Evolutionary conservation across 2,113 vertebrate species (phyloP).

Genomic region (Tylochromis polylepis): DNA sequence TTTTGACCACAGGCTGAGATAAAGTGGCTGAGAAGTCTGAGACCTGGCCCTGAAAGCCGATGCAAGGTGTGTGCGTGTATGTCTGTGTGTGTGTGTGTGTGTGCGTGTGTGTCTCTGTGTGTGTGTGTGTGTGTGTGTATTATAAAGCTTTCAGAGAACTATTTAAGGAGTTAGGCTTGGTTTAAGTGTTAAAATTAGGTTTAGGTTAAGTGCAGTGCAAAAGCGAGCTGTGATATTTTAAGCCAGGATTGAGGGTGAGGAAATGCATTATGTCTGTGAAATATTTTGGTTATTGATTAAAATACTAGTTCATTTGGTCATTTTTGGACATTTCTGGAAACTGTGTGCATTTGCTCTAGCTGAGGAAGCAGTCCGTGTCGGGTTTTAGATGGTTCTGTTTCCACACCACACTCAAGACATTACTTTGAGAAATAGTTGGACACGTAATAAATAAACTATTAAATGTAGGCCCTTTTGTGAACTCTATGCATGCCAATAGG

Average conservation of each 20-base stretch:
- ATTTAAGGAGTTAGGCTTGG: neutral
- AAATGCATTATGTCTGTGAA: neutral
- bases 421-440: neutral
- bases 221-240: neutral
- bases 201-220: neutral
- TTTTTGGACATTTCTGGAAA: neutral
- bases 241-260: neutral
- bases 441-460: neutral
- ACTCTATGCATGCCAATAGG: neutral
- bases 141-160: neutral
- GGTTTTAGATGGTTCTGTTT: neutral
- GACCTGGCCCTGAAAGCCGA: slow-evolving; percentile 43
- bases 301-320: neutral
- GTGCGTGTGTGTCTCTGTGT: neutral
- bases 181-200: neutral
- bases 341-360: neutral
- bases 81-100: neutral
- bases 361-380: neutral
- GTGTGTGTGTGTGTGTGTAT: neutral
- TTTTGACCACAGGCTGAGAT: slow-evolving; percentile 36
- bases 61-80: neutral
- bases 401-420: neutral
- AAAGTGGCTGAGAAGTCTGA: slow-evolving; percentile 13
- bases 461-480: neutral
- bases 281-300: neutral